Evolutionary conservation across 2,113 vertebrate genomes (phyloP).

Genomic region (Arenaria interpres): DNA sequence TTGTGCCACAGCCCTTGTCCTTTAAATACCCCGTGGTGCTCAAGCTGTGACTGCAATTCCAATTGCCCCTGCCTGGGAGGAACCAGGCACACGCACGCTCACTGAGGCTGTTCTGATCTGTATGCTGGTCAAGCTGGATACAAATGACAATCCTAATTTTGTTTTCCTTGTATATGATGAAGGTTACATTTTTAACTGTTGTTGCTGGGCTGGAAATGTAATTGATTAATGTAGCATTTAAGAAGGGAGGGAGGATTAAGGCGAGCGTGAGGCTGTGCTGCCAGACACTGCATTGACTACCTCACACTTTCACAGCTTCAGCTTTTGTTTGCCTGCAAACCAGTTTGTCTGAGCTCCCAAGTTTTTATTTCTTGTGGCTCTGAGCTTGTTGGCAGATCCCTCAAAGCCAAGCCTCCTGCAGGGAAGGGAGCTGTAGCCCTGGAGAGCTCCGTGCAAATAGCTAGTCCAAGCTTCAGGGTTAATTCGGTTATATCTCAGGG

Average conservation of each 20-base stretch:
- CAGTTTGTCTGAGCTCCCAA: background rate
- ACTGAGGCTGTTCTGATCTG: background rate
- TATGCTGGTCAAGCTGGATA: background rate
- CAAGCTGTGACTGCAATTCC: background rate
- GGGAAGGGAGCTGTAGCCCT: background rate
- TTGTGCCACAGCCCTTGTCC: background rate
- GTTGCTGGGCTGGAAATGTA: slow-evolving; percentile 18
- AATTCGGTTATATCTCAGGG: background rate
- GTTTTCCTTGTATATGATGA: slow-evolving; percentile 5
- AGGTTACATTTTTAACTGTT: slow-evolving; percentile 16
- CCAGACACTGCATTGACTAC: background rate
- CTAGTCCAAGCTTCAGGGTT: background rate
- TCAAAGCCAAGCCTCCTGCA: background rate
- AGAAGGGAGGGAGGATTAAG: slow-evolving; percentile 32
- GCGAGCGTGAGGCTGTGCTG: background rate
- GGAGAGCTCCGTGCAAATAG: background rate
- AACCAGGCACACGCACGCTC: fast-evolving
- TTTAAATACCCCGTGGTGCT: fast-evolving
- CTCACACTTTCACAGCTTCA: background rate
- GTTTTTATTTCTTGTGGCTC: background rate
- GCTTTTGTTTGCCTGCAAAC: slow-evolving; percentile 50
- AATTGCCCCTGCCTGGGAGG: background rate
- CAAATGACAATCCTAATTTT: background rate
- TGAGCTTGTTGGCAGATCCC: background rate
- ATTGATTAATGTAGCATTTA: slow-evolving; percentile 27